phyloP scores from a whole-genome alignment of 1,140 invertebrate genomes.

The Helicoverpa armigera region DNA sequence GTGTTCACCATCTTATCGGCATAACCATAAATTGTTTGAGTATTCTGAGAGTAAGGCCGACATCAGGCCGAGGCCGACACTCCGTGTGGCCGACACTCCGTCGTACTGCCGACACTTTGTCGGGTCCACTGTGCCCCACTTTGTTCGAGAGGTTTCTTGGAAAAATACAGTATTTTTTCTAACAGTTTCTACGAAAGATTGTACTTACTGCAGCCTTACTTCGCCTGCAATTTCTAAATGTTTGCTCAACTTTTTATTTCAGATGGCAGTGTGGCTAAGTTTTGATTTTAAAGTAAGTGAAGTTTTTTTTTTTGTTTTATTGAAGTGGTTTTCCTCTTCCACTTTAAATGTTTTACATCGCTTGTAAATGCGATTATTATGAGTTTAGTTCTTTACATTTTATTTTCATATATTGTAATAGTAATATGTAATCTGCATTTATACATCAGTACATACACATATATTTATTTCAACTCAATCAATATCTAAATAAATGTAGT shows the following conservation, averaged over 20 bases:
- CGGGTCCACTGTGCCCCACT: conserved; percentile 29
- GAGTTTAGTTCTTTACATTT: too few species aligned
- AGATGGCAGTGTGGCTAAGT: background rate
- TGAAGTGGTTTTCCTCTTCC: too few species aligned
- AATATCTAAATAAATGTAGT: too few species aligned
- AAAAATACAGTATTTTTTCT: conserved; percentile 31
- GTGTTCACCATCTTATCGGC: conserved; percentile 65
- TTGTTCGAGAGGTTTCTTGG: conserved; percentile 50
- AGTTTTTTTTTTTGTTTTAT: too few species aligned
- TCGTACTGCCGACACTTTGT: conserved; percentile 37
- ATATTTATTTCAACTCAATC: too few species aligned
- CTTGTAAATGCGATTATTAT: too few species aligned
- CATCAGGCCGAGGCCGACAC: background rate
- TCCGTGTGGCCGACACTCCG: conserved; percentile 16
- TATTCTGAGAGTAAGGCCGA: conserved; percentile 54
- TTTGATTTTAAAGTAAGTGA: too few species aligned
- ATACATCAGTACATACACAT: too few species aligned
- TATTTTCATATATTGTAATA: too few species aligned
- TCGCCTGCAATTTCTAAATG: conserved; percentile 1
- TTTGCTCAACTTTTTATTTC: background rate
- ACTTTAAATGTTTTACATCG: too few species aligned
- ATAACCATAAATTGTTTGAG: conserved; percentile 72
- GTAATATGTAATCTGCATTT: too few species aligned
- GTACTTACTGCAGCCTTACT: conserved; percentile 12
- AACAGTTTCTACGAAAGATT: conserved; percentile 26